Percentiles rank a stretch among this genome's conserved stretches.
Evolutionary conservation across 2,797 vertebrate species (phyloP).

Genomic region (Coracias cyanogaster): DNA sequence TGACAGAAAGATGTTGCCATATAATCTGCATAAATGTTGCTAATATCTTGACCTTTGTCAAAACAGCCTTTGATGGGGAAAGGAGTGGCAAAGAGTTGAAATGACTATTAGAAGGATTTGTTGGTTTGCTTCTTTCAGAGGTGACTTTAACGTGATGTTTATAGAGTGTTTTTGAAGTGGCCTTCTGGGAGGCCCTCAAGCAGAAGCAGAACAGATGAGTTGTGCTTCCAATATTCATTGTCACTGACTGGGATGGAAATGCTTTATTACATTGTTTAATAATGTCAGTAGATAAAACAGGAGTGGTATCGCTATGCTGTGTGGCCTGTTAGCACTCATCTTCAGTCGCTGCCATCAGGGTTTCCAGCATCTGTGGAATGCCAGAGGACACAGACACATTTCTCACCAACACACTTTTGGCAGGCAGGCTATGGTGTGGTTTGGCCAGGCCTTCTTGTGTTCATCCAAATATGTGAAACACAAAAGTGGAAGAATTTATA

Average conservation of each 20-base stretch:
- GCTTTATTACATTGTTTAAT: conserved; percentile 64
- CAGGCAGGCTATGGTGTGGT: neutral
- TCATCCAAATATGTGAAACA: neutral
- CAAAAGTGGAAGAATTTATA: neutral
- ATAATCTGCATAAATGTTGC: neutral
- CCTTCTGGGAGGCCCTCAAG: conserved; percentile 51
- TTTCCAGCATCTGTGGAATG: neutral
- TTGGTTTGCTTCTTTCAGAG: conserved; percentile 37
- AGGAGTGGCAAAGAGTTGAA: neutral
- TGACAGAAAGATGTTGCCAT: conserved; percentile 17
- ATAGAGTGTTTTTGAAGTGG: conserved; percentile 15
- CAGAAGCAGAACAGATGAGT: neutral
- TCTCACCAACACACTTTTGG: conserved; percentile 20
- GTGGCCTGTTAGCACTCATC: conserved; percentile 21
- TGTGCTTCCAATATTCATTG: neutral
- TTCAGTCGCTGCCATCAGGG: conserved; percentile 21
- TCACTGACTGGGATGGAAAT: neutral
- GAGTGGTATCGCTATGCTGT: conserved; percentile 51
- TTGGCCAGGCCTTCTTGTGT: neutral
- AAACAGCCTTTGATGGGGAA: neutral
- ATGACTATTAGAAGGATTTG: neutral
- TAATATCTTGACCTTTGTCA: neutral
- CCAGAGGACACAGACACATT: neutral
- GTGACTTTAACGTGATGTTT: neutral
- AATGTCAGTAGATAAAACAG: conserved; percentile 60